phyloP scores from a whole-genome alignment of 2,888 invertebrate species.

The Gari tellinella region DNA sequence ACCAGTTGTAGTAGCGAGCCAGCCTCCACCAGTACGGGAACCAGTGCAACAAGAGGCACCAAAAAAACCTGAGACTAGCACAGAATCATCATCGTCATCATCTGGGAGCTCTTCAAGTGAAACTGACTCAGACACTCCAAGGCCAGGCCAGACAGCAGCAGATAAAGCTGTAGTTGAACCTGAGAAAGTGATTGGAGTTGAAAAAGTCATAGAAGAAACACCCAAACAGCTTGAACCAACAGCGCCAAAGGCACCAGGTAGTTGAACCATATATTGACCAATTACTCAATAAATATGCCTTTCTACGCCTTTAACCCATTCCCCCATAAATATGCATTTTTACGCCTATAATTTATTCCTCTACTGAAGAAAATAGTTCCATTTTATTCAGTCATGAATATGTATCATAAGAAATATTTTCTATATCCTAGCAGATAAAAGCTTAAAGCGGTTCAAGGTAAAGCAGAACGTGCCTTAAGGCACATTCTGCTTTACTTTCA shows the following conservation, averaged over 20 bases:
- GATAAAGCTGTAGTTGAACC: background rate
- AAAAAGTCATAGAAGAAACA: too few relatives aligned
- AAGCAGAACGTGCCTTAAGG: too few relatives aligned
- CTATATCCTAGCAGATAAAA: too few relatives aligned
- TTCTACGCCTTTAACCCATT: too few relatives aligned
- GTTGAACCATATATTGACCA: background rate
- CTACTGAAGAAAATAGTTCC: too few relatives aligned
- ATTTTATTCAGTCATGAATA: too few relatives aligned
- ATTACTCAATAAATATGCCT: too few relatives aligned
- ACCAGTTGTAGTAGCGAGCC: background rate
- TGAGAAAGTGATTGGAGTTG: background rate
- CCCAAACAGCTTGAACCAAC: background rate
- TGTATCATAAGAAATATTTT: too few relatives aligned
- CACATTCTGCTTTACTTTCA: too few relatives aligned
- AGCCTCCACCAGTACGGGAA: background rate
- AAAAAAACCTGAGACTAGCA: background rate
- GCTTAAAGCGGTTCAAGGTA: too few relatives aligned
- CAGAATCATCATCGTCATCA: slow-evolving; percentile 3
- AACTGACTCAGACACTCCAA: slow-evolving; percentile 17
- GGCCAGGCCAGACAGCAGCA: background rate
- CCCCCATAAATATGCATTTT: too few relatives aligned
- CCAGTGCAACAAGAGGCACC: background rate
- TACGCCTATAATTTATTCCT: too few relatives aligned
- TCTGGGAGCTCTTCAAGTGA: slow-evolving; percentile 15
- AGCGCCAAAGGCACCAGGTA: background rate